phyloP scores from a whole-genome alignment of 2,113 vertebrate genomes.

The Saguinus imperator region DNA sequence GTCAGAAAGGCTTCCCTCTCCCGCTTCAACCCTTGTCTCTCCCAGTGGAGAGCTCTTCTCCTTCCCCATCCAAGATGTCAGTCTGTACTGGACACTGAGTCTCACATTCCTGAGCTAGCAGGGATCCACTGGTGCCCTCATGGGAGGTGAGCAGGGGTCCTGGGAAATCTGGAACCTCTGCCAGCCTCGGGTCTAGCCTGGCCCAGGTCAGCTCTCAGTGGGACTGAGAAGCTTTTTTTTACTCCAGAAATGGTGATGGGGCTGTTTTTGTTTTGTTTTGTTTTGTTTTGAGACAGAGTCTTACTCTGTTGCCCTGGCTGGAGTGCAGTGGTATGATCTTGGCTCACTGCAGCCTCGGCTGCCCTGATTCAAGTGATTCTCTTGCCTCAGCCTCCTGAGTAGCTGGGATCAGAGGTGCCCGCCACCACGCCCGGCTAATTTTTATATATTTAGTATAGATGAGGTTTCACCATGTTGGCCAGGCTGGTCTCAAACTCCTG shows the following conservation, averaged over 20 bases:
- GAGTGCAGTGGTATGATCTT: too few relatives aligned
- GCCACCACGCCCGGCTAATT: too few relatives aligned
- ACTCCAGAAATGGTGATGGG: background rate
- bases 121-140: rapidly evolving
- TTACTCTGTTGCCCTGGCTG: too few relatives aligned
- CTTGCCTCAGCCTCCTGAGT: too few relatives aligned
- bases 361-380: too few relatives aligned
- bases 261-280: background rate
- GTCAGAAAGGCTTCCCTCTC: background rate
- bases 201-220: background rate
- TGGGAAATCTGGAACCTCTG: background rate
- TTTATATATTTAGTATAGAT: too few relatives aligned
- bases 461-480: too few relatives aligned
- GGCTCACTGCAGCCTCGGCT: too few relatives aligned
- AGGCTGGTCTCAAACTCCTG: too few relatives aligned
- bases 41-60: background rate
- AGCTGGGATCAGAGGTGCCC: too few relatives aligned
- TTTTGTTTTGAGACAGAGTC: too few relatives aligned
- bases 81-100: background rate
- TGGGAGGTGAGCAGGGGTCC: background rate
- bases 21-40: background rate
- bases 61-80: background rate
- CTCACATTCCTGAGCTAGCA: background rate
- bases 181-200: background rate
- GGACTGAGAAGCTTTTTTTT: background rate